These are phyloP conservation scores for Euzophera pinguis DNA, from an alignment of 2,888 invertebrate genomes.

Conservation along the genomic window DNA sequence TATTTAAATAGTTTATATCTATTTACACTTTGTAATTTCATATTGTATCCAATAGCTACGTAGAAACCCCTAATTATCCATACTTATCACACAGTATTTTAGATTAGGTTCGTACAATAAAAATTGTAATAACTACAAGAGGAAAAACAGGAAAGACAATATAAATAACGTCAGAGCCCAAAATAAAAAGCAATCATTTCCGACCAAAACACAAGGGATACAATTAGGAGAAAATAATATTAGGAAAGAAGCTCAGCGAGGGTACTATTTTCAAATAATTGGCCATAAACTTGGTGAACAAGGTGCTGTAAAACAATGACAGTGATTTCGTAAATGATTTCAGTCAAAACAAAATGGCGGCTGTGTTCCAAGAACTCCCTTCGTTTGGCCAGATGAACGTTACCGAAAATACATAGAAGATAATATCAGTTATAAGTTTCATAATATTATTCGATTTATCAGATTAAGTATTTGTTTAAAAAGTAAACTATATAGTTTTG, in stretches of 20 bases:
- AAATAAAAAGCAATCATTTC: slow-evolving; percentile 19
- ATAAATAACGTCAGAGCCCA: slow-evolving; percentile 8
- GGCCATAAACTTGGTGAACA: slow-evolving; percentile 50
- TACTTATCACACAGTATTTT: too few relatives aligned
- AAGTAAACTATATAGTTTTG: too few relatives aligned
- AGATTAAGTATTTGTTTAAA: too few relatives aligned
- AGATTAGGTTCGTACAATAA: too few relatives aligned
- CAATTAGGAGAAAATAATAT: slow-evolving; percentile 24
- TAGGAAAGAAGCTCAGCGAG: slow-evolving; percentile 21
- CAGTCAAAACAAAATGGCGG: slow-evolving; percentile 7
- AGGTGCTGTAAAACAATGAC: slow-evolving; percentile 25
- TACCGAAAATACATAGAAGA: background rate
- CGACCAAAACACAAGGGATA: slow-evolving; percentile 24
- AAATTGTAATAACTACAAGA: slow-evolving; percentile 15
- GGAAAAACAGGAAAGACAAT: slow-evolving; percentile 17
- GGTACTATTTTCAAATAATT: slow-evolving; percentile 46
- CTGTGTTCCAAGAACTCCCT: background rate
- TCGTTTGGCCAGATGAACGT: background rate
- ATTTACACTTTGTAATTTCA: too few relatives aligned
- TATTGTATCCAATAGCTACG: too few relatives aligned
- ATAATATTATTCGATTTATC: too few relatives aligned
- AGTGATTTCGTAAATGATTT: slow-evolving; percentile 20
- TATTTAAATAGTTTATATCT: too few relatives aligned
- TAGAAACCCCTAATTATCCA: too few relatives aligned
- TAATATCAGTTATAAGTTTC: too few relatives aligned